phyloP scores from a whole-genome alignment of 2,888 invertebrate species.

The Metacarcinus magister region DNA sequence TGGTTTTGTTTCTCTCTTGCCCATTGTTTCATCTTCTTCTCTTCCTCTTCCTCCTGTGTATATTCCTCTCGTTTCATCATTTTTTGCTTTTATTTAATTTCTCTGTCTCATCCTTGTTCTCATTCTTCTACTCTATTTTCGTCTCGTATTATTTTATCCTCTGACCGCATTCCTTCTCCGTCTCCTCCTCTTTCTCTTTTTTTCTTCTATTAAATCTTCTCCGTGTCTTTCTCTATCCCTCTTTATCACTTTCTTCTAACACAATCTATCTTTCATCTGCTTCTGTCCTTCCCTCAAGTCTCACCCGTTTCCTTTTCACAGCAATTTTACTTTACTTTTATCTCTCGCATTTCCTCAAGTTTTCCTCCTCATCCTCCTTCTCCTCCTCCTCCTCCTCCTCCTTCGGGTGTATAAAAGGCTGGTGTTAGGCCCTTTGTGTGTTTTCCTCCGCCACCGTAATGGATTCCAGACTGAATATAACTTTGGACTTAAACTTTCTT shows the following conservation, averaged over 20 bases:
- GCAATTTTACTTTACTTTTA: not conserved
- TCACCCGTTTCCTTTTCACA: not conserved
- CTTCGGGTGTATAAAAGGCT: not conserved
- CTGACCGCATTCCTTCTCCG: not conserved
- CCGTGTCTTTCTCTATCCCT: not conserved
- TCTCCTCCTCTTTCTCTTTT: not conserved
- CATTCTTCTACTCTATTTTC: not conserved
- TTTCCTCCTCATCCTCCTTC: not conserved
- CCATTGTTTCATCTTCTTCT: not conserved
- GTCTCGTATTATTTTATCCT: not conserved
- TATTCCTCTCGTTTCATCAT: not conserved
- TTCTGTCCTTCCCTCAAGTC: not conserved
- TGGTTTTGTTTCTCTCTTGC: not conserved
- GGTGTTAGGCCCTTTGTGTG: conserved; percentile 13
- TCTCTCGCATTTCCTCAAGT: not conserved
- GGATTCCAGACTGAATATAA: not conserved
- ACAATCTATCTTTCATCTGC: not conserved
- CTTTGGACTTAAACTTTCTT: not conserved
- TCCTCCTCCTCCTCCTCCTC: conserved; percentile 35
- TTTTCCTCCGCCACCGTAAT: conserved; percentile 12
- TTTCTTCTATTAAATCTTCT: not conserved
- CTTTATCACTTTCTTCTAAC: not conserved
- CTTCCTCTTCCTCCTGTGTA: not conserved
- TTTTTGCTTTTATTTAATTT: not conserved
- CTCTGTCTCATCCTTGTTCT: not conserved